These are phyloP conservation scores for Panulirus ornatus DNA, from an alignment of 1,140 invertebrate genomes.

Conservation along the genomic window DNA sequence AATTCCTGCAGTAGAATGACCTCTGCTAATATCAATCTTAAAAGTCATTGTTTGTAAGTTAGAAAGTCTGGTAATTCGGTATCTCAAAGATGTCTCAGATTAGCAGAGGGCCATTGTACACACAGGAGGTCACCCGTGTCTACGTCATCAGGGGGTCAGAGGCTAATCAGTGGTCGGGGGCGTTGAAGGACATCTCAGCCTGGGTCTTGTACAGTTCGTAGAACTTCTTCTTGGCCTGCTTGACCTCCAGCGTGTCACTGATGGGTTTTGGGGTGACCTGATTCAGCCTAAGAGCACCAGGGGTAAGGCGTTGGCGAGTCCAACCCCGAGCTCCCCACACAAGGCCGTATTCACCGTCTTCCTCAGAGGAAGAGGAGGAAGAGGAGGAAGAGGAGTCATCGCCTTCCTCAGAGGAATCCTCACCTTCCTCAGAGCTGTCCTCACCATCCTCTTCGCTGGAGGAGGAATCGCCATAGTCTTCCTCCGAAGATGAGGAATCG, in stretches of 20 bases:
- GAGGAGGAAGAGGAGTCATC: slow-evolving; percentile 21
- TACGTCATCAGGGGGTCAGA: neutral
- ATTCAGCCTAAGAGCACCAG: neutral
- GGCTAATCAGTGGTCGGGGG: slow-evolving; percentile 52
- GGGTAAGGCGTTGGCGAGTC: neutral
- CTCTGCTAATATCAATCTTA: too few relatives aligned
- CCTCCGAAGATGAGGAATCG: slow-evolving; percentile 28
- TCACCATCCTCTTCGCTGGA: slow-evolving; percentile 53
- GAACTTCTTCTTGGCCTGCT: slow-evolving; percentile 39
- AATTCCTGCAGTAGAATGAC: too few relatives aligned
- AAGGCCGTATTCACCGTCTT: neutral
- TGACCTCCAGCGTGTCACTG: slow-evolving; percentile 52
- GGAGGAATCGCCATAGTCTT: slow-evolving; percentile 29
- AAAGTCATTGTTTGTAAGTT: too few relatives aligned
- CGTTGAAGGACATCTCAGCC: slow-evolving; percentile 35
- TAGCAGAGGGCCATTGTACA: neutral
- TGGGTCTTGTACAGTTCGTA: slow-evolving; percentile 45
- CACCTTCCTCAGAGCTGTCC: slow-evolving; percentile 6
- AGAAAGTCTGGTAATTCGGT: too few relatives aligned
- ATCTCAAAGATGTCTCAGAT: too few relatives aligned
- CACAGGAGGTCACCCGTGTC: neutral
- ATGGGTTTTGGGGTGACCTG: slow-evolving; percentile 34
- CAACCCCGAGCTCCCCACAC: slow-evolving; percentile 18
- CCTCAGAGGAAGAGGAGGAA: slow-evolving; percentile 40
- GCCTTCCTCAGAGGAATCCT: slow-evolving; percentile 5